Conservation (phyloP, 2,113 vertebrate genomes). For the Nyctibius bracteatus region DNA sequence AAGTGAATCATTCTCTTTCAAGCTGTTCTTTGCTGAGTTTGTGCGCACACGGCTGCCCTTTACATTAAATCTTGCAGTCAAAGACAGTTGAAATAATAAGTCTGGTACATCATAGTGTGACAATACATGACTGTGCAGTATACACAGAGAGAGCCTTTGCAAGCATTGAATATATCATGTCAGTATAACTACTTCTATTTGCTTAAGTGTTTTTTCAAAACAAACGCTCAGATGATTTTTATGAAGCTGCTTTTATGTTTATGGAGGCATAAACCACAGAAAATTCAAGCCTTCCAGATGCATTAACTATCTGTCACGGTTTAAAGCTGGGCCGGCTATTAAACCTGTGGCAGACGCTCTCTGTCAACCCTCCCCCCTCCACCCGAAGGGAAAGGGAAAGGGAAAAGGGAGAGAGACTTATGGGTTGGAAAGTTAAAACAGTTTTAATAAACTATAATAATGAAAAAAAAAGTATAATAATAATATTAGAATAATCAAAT, state of each 20-base stretch:
- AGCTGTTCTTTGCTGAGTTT: background rate
- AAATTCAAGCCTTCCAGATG: background rate
- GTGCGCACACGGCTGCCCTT: background rate
- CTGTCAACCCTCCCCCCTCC: too few relatives aligned
- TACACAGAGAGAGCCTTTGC: background rate
- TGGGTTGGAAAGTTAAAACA: too few relatives aligned
- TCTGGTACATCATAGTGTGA: background rate
- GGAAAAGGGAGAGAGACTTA: too few relatives aligned
- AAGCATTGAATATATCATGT: background rate
- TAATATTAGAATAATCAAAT: too few relatives aligned
- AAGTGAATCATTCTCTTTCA: background rate
- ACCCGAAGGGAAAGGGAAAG: too few relatives aligned
- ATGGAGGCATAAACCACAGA: background rate
- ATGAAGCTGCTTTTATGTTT: background rate
- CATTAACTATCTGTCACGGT: too few relatives aligned
- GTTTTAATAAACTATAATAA: too few relatives aligned
- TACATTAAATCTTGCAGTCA: background rate
- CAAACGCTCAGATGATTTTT: background rate
- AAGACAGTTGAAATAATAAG: background rate
- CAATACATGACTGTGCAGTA: background rate
- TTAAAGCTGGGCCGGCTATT: too few relatives aligned
- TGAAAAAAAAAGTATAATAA: too few relatives aligned
- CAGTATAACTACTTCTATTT: background rate
- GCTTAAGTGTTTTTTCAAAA: background rate
- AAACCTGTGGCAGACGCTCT: too few relatives aligned